A percentile compares a stretch with the other conserved stretches of the same genome.
Conservation (phyloP, 1,140 invertebrate genomes). For the Magallana gigas region DNA sequence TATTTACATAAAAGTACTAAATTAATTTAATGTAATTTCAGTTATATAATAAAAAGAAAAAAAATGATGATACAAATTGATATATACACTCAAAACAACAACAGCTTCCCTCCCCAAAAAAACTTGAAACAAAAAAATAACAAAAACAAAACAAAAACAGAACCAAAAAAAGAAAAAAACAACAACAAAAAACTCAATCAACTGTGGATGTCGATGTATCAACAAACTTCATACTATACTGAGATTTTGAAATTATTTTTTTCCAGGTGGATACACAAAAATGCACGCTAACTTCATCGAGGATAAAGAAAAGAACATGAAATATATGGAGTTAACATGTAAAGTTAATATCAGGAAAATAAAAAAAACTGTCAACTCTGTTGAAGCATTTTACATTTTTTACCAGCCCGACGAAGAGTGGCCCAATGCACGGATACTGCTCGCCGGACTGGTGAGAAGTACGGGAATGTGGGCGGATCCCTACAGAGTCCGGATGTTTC, state of each 20-base stretch:
- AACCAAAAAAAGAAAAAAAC: too few relatives aligned
- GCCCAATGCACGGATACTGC: background rate
- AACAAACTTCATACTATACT: too few relatives aligned
- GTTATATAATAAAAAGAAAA: too few relatives aligned
- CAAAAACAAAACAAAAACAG: too few relatives aligned
- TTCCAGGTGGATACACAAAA: background rate
- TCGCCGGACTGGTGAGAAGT: background rate
- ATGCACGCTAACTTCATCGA: background rate
- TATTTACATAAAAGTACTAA: too few relatives aligned
- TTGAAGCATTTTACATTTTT: background rate
- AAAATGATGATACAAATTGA: too few relatives aligned
- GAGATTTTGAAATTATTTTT: background rate
- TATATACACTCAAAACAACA: too few relatives aligned
- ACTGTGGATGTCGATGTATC: too few relatives aligned
- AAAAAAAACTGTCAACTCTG: background rate
- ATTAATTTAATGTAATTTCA: too few relatives aligned
- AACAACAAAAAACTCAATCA: too few relatives aligned
- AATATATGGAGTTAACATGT: background rate
- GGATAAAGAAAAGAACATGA: background rate
- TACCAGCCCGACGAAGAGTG: background rate
- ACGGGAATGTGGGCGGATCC: background rate
- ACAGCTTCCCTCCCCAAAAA: too few relatives aligned
- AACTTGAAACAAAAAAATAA: too few relatives aligned
- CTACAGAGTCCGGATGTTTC: slow-evolving; percentile 11
- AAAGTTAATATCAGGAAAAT: slow-evolving; percentile 7